These are phyloP conservation scores for Notodonta ziczac DNA, from an alignment of 2,888 invertebrate species.

Conservation along the genomic window DNA sequence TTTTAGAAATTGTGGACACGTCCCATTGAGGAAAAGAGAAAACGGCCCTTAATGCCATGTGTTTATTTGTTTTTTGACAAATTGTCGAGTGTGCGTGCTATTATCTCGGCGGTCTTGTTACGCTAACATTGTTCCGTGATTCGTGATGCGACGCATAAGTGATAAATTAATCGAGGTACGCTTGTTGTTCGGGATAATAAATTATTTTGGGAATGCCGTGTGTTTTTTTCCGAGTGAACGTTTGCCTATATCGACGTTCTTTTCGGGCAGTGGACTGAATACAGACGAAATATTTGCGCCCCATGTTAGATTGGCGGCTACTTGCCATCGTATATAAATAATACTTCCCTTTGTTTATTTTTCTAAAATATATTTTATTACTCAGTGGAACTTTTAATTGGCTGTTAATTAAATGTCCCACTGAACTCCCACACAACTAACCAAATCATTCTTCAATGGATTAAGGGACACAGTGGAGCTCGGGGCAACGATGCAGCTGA, in stretches of 20 bases:
- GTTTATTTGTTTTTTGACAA: slow-evolving; percentile 52
- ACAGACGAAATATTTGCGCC: no score
- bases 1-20: slow-evolving; percentile 59
- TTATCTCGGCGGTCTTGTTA: slow-evolving; percentile 5
- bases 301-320: no score
- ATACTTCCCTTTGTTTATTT: no score
- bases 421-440: no score
- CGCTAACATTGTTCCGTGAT: slow-evolving; percentile 12
- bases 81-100: slow-evolving; percentile 26
- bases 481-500: no score
- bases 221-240: background rate
- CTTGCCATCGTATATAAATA: no score
- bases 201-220: background rate
- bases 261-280: no score
- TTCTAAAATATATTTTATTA: no score
- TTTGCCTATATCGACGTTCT: background rate
- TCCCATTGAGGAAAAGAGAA: slow-evolving; percentile 37
- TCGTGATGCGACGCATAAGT: slow-evolving; percentile 29
- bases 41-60: slow-evolving; percentile 43
- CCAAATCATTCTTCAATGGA: no score
- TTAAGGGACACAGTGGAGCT: no score
- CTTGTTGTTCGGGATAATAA: background rate
- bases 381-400: no score
- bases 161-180: slow-evolving; percentile 28
- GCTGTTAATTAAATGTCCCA: no score